A percentile compares a stretch with the other conserved stretches of the same genome.
These are phyloP conservation scores for Ecdyonurus torrentis DNA, from an alignment of 2,888 invertebrate species.

Conservation along the genomic window DNA sequence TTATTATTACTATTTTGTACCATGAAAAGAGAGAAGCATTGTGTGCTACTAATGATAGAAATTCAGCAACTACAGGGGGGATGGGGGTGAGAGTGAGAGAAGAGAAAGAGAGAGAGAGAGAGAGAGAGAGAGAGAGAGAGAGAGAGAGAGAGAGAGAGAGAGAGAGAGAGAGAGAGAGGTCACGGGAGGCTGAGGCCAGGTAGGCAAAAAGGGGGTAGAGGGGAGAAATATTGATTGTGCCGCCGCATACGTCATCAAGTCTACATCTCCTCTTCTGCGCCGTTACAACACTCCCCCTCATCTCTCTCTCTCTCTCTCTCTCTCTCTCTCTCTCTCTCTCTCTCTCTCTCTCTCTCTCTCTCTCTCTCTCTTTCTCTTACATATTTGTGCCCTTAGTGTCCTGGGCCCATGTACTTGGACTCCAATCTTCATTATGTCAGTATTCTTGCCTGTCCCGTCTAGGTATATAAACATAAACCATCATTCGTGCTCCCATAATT, in stretches of 20 bases:
- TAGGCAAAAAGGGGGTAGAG: not conserved
- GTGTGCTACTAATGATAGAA: not conserved
- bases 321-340: not conserved
- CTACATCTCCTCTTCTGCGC: not conserved
- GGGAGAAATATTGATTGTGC: not conserved
- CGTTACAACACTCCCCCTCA: not conserved
- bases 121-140: not conserved
- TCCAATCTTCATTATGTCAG: too few relatives aligned
- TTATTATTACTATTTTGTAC: not conserved
- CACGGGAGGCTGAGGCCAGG: not conserved
- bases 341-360: not conserved
- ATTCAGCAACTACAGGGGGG: not conserved
- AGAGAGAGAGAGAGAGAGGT: not conserved
- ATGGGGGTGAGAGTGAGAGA: not conserved
- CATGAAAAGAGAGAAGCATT: not conserved
- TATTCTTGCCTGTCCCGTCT: too few relatives aligned
- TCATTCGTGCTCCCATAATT: too few relatives aligned
- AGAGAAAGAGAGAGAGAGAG: slow-evolving; percentile 1
- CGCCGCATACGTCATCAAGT: not conserved
- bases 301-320: not conserved
- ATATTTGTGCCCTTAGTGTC: too few relatives aligned
- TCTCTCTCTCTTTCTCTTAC: too few relatives aligned
- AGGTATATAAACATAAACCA: too few relatives aligned
- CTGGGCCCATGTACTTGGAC: too few relatives aligned
- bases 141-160: not conserved